Evolutionary conservation across 2,797 vertebrate genomes (phyloP).

Genomic region (Gymnodraco acuticeps): DNA sequence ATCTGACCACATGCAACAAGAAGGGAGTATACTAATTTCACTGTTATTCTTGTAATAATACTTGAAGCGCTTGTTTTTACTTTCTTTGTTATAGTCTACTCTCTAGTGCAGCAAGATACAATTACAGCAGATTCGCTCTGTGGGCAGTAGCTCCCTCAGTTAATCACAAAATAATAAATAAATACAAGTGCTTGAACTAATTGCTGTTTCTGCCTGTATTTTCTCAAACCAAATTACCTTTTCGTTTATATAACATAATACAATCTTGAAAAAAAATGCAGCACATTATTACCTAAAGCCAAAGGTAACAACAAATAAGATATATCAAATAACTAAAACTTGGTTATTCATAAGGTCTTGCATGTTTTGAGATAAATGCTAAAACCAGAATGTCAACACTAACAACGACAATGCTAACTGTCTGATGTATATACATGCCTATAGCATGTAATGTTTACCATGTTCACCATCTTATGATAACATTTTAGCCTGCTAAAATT

Average conservation of each 20-base stretch:
- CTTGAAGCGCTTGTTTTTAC: background rate
- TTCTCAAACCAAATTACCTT: background rate
- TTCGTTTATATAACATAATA: background rate
- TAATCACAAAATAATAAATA: background rate
- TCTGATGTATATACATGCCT: background rate
- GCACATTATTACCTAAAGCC: background rate
- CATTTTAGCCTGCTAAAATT: background rate
- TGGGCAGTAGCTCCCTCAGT: background rate
- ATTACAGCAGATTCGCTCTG: background rate
- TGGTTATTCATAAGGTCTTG: too few species aligned
- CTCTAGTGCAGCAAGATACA: background rate
- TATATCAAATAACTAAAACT: background rate
- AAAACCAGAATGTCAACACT: background rate
- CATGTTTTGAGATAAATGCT: too few species aligned
- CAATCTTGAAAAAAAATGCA: background rate
- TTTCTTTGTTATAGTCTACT: background rate
- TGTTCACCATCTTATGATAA: background rate
- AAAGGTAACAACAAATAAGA: background rate
- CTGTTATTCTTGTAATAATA: background rate
- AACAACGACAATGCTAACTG: background rate
- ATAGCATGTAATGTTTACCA: too few species aligned
- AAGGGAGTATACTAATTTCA: background rate
- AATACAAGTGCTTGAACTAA: background rate
- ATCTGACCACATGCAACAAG: constrained; percentile 21
- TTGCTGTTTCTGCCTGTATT: background rate